Evolutionary conservation across 2,113 vertebrate genomes (phyloP), one percentile per base, ranked within the genome.

Genomic region (Donacobius atricapilla): DNA sequence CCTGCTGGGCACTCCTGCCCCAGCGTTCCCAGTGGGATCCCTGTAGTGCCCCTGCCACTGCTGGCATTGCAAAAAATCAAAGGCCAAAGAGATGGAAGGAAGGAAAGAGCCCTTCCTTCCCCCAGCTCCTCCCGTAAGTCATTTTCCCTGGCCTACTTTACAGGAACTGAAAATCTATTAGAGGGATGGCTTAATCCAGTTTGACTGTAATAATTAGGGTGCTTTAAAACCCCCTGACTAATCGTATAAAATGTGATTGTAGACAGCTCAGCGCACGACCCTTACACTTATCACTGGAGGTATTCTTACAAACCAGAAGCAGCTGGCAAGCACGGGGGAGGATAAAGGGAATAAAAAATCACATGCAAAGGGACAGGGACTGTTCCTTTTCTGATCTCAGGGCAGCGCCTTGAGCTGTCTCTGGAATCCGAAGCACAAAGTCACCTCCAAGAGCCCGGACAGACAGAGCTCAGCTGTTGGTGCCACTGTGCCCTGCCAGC

Each of bases 121-220:
- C 87, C 80, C 56, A 0, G 47, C 76, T 44, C 31, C 56, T 89
- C 89, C 89, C 0, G 1, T 33, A 94, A 90, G 88, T 87, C 31
- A 82, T 95, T 92, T 92, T 96, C 71, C 64, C 80, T 93, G 92
- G 76, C 94, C 94, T 94, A 89, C 93, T 96, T 97, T 96, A 83
- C 86, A 94, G 92, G 94, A 97, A 94, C 93, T 69, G 94, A 68
- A 96, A 96, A 96, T 96, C 92, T 96, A 96, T 96, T 95, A 94
- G 88, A 96, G 94, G 87, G 79, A 94, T 39, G 90, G 94, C 90
- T 95, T 96, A 97, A 96, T 96, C 94, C 86, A 5, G 86, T 96
- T 96, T 93, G 96, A 92, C 93, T 92, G 88, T 87, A 95, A 97
- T 96, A 97, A 96, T 97, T 96, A 92, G 95, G 83, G 76, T 72